Percentiles rank a stretch among this genome's conserved stretches.
Conservation (phyloP, 2,888 invertebrate species). For the Abrostola triplasia region DNA sequence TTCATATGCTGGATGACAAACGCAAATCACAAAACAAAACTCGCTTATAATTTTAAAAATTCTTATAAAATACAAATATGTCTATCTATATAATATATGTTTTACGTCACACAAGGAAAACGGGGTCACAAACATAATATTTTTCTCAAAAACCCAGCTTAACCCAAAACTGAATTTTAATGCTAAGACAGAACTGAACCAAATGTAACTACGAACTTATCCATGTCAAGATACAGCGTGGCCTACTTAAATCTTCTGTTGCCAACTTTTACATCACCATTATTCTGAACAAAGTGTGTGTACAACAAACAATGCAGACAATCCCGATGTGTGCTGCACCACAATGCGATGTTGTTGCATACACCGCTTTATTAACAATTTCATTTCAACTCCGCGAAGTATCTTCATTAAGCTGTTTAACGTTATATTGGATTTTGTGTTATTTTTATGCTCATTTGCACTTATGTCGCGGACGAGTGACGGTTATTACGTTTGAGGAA, state of each 20-base stretch:
- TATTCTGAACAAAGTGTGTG: conserved; percentile 36
- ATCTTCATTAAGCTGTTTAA: conserved; percentile 47
- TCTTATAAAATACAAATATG: too few species aligned
- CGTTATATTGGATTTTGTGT: conserved; percentile 30
- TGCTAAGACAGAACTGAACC: conserved; percentile 5
- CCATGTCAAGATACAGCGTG: conserved; percentile 38
- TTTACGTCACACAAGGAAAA: not conserved
- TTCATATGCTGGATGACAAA: too few species aligned
- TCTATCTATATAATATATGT: too few species aligned
- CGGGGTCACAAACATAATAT: not conserved
- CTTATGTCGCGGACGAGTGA: not conserved
- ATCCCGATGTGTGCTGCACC: conserved; percentile 36
- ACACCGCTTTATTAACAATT: conserved; percentile 58
- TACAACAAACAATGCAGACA: conserved; percentile 50
- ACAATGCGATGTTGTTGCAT: conserved; percentile 52
- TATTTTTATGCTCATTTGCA: conserved; percentile 14
- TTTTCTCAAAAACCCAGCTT: conserved; percentile 6
- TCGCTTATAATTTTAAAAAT: too few species aligned
- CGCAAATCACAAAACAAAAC: too few species aligned
- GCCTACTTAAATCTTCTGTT: conserved; percentile 36
- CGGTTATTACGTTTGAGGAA: conserved; percentile 8
- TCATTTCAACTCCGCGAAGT: conserved; percentile 49
- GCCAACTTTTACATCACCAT: conserved; percentile 41
- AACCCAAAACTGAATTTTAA: conserved; percentile 16
- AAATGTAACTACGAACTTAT: conserved; percentile 21